Evolutionary conservation across 2,113 vertebrate species (phyloP), one percentile per base, ranked within the genome.

Genomic region (Boleophthalmus pectinirostris): DNA sequence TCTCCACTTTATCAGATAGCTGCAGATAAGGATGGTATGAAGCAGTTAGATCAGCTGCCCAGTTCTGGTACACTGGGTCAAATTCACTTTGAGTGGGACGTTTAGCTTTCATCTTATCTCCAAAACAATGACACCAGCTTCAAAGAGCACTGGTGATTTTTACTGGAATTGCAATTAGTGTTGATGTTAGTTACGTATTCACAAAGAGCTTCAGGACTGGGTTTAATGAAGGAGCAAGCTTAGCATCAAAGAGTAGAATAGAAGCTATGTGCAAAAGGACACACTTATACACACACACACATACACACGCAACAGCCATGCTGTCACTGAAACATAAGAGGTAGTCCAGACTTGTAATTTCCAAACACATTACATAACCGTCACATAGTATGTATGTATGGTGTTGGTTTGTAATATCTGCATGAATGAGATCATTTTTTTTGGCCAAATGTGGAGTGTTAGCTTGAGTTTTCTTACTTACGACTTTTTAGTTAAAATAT

Each of bases 211-310:
- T 82, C 76, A 82, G 88, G 94, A 94, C 93, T 95, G 93, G 94
- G 89, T 94, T 94, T 93, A 95, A 95, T 95, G 93, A 96, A 95
- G 93, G 89, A 92, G 88, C 92, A 91, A 91, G 90, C 88, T 88
- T 73, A 74, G 90, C 93, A 95, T 95, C 94, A 95, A 96, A 96
- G 94, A 91, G 82, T 87, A 93, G 87, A 87, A 79, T 86, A 70
- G 80, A 88, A 79, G 83, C 78, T 82, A 73, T 78, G 75, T 79
- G 82, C 82, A 78, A 75, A 69, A 79, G 74, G 66, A 54, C 69
- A 73, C 56, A 72, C 77, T 29, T 4, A 29, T 29, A 73, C 73
- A 57, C 63, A 60, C 53, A 68, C 56, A 56, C 49, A 33, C 43
- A 33, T 46, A 70, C 79, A 78, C 29, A 29, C 29, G 72, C 79